Evolutionary conservation across 2,113 vertebrate genomes (phyloP).

Genomic region (Erinaceus europaeus): DNA sequence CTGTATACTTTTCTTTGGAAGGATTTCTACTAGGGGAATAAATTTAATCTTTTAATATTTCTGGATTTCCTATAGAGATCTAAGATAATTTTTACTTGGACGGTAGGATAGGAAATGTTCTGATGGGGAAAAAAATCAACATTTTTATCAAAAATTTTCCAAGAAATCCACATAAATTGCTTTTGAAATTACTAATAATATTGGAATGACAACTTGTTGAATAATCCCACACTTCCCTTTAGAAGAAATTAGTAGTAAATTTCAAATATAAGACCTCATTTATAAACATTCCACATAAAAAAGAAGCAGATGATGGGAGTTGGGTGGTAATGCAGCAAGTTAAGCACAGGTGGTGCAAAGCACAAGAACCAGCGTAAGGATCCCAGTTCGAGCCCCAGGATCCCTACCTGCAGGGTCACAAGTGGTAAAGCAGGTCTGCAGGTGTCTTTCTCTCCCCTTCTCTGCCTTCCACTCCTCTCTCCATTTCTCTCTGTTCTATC

Average conservation of each 20-base stretch:
- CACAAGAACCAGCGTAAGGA: too few relatives aligned
- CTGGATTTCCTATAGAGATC: background rate
- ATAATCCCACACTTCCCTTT: background rate
- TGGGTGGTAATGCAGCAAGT: too few relatives aligned
- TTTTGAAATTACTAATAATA: background rate
- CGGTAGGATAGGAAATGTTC: background rate
- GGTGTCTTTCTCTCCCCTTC: too few relatives aligned
- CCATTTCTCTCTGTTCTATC: too few relatives aligned
- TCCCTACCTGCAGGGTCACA: too few relatives aligned
- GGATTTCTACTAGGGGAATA: background rate
- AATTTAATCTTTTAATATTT: background rate
- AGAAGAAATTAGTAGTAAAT: background rate
- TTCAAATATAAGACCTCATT: background rate
- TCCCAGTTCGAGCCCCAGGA: too few relatives aligned
- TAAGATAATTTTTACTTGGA: background rate
- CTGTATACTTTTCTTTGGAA: background rate
- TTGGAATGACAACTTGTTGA: background rate
- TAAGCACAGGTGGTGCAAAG: too few relatives aligned
- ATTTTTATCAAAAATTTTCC: background rate
- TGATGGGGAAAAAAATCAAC: background rate
- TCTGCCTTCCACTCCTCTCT: too few relatives aligned
- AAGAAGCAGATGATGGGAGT: too few relatives aligned
- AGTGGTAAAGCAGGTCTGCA: too few relatives aligned
- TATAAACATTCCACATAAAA: constrained; percentile 5
- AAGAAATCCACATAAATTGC: background rate